A percentile compares a stretch with the other conserved stretches of the same genome.
Conservation (phyloP, 2,797 vertebrate genomes). For the Anguilla megastoma region DNA sequence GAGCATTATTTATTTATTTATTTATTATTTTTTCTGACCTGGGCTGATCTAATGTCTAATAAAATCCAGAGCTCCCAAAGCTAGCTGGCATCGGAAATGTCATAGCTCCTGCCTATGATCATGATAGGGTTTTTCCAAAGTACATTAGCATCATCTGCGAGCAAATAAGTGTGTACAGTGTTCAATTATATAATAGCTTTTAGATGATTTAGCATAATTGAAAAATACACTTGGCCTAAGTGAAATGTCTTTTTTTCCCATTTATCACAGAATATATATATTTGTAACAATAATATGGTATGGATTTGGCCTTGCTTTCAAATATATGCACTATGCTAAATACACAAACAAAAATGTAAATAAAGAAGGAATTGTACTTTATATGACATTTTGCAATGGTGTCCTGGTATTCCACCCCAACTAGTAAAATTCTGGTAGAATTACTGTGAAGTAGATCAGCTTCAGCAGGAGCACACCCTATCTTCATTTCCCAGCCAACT, state of each 20-base stretch:
- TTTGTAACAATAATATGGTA: background rate
- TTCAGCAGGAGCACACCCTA: background rate
- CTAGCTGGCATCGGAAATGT: background rate
- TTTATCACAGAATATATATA: background rate
- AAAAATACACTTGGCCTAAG: too few relatives aligned
- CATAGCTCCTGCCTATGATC: background rate
- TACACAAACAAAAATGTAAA: background rate
- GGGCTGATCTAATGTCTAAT: background rate
- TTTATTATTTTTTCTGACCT: background rate
- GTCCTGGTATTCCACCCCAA: background rate
- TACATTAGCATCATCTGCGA: background rate
- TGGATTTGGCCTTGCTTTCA: background rate
- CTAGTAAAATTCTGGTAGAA: background rate
- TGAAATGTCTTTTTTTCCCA: background rate
- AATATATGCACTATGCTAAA: background rate
- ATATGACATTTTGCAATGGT: background rate
- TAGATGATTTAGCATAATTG: background rate
- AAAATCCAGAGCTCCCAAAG: background rate
- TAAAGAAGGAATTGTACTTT: background rate
- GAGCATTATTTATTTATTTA: background rate
- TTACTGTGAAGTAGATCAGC: background rate
- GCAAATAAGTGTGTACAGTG: background rate
- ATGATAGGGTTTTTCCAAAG: background rate
- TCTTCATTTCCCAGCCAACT: background rate
- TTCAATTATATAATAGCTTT: constrained; percentile 12